Base-by-base conservation (phyloP, 2,888 invertebrate genomes). In the Hemithea aestivaria region DNA sequence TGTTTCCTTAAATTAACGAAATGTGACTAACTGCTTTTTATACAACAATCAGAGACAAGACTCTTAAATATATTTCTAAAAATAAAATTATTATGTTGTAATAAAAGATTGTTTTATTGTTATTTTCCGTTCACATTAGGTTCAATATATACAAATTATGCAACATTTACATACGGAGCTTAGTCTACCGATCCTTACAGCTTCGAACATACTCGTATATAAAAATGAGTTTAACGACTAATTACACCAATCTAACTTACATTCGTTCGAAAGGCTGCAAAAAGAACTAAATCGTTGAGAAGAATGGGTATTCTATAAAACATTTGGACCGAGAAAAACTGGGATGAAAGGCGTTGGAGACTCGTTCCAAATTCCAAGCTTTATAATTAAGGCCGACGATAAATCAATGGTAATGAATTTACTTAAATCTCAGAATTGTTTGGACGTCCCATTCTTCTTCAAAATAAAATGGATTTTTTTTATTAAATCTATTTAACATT, bases 91-190 rank as follows among this genome's bases (percentile, higher is more conserved):
- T 74, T 66, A 45, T 76, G 84, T 84, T 82, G 78, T 84, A 82
- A 75, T 84, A 85, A 85, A 87, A 80, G 68, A 58, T 75, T 71
- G 66, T 76, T 80, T 83, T 81, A 78, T 83, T 82, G 69, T 70
- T 67, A 71, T 64, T 67, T 67, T 73, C 65, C 73, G 69, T 83
- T 83, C 82, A 84, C 82, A 85, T 80, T 71, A 70, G 64, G 66
- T 79, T 83, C 85, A 76, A 82, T 87, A 87, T 87, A 87, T 87
- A 87, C 85, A 87, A 78, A 85, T 84, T 77, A 81, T 73, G 69
- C 66, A 81, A 80, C 81, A 84, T 85, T 82, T 84, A 85, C 83
- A 79, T 70, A 74, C 63, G 73, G 64, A 29, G 34, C 34, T 26
- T 27, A 28, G 37, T 40, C 26, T 35, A 39, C 16, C 7, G 39